Evolutionary conservation across 1,140 invertebrate species (phyloP).

Genomic region (Ceratina calcarata): DNA sequence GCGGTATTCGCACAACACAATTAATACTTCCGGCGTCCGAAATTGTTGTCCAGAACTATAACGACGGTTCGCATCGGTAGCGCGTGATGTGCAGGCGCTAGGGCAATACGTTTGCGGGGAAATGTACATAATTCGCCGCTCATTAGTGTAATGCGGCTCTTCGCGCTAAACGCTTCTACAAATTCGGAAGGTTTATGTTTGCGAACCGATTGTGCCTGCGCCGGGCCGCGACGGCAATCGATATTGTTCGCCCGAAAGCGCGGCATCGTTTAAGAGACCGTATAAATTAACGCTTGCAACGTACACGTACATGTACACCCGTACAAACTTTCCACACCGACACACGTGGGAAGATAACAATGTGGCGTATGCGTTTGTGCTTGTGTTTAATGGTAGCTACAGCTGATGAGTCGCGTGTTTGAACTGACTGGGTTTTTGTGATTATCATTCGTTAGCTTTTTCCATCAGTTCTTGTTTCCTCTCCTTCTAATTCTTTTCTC

Average conservation of each 20-base stretch:
- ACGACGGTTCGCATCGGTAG: constrained; percentile 42
- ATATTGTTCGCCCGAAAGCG: constrained; percentile 46
- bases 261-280: constrained; percentile 26
- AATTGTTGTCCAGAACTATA: constrained; percentile 58
- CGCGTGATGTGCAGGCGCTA: constrained; percentile 38
- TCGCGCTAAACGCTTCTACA: constrained; percentile 63
- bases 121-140: constrained; percentile 64
- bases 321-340: too few species aligned
- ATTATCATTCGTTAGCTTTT: too few species aligned
- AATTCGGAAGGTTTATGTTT: constrained; percentile 64
- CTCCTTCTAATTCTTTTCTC: too few species aligned
- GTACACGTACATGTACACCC: too few species aligned
- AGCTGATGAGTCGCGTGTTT: too few species aligned
- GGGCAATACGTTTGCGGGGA: constrained; percentile 57
- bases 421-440: too few species aligned
- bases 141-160: constrained; percentile 62
- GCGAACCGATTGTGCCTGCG: constrained; percentile 50
- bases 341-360: too few species aligned
- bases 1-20: constrained; percentile 50
- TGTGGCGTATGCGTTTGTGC: too few species aligned
- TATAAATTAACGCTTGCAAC: constrained; percentile 29
- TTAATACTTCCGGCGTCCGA: constrained; percentile 62
- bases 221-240: constrained; percentile 43
- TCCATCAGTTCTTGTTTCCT: too few species aligned
- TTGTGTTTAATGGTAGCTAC: too few species aligned